Conservation (phyloP, 2,888 invertebrate species). For the Drosophila fulvimacula region DNA sequence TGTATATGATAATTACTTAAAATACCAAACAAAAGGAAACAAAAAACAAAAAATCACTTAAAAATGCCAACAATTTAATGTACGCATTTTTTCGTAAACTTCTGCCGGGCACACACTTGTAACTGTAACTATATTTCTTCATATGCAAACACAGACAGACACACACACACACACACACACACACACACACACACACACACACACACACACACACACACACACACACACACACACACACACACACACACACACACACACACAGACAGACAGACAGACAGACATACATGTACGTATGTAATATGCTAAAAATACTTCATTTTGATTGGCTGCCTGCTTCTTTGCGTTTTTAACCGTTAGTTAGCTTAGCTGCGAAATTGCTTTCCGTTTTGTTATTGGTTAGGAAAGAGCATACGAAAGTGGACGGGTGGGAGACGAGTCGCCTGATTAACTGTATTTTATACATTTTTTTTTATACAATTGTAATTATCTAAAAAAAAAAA, state of each 20-base stretch:
- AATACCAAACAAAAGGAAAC: constrained; percentile 6
- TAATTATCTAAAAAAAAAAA: neutral
- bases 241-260: constrained; percentile 3
- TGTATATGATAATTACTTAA: constrained; percentile 36
- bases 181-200: too few species aligned
- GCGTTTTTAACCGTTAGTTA: constrained; percentile 51
- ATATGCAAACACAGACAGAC: constrained; percentile 9
- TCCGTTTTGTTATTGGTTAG: constrained; percentile 53
- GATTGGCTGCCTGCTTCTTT: constrained; percentile 25
- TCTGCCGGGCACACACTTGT: constrained; percentile 16
- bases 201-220: constrained; percentile 1
- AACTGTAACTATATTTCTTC: constrained; percentile 39
- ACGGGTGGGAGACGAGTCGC: constrained; percentile 3
- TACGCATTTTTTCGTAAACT: constrained; percentile 27
- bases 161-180: constrained; percentile 2
- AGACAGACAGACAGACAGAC: constrained; percentile 1
- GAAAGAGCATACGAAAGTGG: constrained; percentile 6
- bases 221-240: constrained; percentile 11
- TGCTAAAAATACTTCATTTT: constrained; percentile 15
- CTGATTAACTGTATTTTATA: constrained; percentile 28
- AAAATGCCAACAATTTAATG: constrained; percentile 33
- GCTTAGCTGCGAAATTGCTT: constrained; percentile 60
- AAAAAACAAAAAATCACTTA: constrained; percentile 6
- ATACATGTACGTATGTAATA: constrained; percentile 15
- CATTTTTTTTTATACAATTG: neutral